These are phyloP conservation scores for Heliconius ethilla DNA, from an alignment of 2,888 invertebrate genomes.

Conservation along the genomic window DNA sequence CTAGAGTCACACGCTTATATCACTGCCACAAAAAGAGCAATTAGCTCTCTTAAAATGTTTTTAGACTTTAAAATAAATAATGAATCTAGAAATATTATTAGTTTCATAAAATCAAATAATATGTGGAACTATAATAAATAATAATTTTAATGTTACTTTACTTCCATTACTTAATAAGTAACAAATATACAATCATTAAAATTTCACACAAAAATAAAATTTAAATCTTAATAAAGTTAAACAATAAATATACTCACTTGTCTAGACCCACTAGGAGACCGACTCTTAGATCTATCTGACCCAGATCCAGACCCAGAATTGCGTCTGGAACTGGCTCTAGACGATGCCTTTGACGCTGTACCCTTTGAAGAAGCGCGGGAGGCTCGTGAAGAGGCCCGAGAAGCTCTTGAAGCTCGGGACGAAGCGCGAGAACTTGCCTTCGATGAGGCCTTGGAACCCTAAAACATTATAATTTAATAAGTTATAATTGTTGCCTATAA, in stretches of 20 bases:
- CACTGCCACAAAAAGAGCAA: not conserved
- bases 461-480: not conserved
- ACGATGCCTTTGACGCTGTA: slow-evolving; percentile 66
- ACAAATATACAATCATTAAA: not conserved
- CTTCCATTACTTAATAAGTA: not conserved
- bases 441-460: slow-evolving; percentile 69
- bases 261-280: slow-evolving; percentile 70
- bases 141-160: not conserved
- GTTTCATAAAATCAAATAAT: not conserved
- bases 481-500: not conserved
- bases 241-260: slow-evolving; percentile 52
- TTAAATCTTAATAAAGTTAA: not conserved
- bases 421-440: slow-evolving; percentile 63
- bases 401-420: slow-evolving; percentile 45
- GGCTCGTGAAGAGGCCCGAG: slow-evolving; percentile 49
- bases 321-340: slow-evolving; percentile 62
- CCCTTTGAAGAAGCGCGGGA: slow-evolving; percentile 58
- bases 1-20: too few species aligned
- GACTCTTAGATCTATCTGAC: slow-evolving; percentile 66
- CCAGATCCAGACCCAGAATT: slow-evolving; percentile 65
- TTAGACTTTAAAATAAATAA: not conserved
- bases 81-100: not conserved
- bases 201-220: not conserved
- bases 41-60: not conserved
- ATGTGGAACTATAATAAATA: not conserved